Evolutionary conservation across 2,113 vertebrate species (phyloP).

Genomic region (Sinosuthora webbiana): DNA sequence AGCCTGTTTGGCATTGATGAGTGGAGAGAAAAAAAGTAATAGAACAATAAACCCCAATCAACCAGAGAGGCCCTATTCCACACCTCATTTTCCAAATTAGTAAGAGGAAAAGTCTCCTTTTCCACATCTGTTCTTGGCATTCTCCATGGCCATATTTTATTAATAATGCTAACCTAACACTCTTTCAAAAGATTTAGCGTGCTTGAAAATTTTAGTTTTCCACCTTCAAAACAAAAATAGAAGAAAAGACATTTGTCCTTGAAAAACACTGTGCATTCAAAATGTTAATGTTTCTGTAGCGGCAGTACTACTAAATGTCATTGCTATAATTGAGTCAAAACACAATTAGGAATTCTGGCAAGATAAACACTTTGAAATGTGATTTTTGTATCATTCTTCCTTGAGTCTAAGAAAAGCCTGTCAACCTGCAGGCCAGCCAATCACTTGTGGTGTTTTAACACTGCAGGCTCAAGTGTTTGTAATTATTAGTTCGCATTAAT

Average conservation of each 20-base stretch:
- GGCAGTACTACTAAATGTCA: background rate
- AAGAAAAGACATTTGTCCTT: background rate
- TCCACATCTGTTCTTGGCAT: background rate
- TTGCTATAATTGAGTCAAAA: conserved; percentile 9
- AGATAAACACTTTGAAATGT: conserved; percentile 20
- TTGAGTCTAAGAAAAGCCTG: conserved; percentile 13
- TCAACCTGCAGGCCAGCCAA: conserved; percentile 33
- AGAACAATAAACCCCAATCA: background rate
- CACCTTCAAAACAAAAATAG: background rate
- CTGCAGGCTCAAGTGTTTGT: background rate
- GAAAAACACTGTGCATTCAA: background rate
- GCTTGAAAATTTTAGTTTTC: background rate
- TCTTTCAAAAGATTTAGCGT: background rate
- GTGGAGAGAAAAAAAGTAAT: background rate
- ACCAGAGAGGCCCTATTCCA: background rate
- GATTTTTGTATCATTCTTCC: background rate
- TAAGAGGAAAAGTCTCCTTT: background rate
- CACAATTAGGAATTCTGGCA: background rate
- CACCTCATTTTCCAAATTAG: background rate
- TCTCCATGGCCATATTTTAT: background rate
- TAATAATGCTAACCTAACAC: background rate
- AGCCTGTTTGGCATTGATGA: background rate
- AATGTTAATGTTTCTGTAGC: background rate
- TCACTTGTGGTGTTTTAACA: background rate
- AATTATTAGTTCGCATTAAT: conserved; percentile 52